Evolutionary conservation across 2,888 invertebrate genomes (phyloP).

Genomic region (Tridacna gigas): DNA sequence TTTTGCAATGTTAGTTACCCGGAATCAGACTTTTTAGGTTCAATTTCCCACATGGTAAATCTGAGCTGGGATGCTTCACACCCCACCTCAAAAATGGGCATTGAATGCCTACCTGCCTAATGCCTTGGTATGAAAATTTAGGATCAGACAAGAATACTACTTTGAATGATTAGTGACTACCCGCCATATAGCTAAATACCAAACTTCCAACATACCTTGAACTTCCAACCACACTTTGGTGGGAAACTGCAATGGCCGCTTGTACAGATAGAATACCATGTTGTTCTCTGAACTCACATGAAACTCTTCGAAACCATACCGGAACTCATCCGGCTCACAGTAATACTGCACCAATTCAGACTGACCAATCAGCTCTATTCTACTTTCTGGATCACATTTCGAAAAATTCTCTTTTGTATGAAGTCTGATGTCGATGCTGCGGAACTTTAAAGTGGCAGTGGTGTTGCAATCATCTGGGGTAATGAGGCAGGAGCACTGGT

Average conservation of each 20-base stretch:
- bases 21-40: too few species aligned
- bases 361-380: constrained; percentile 63
- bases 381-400: constrained; percentile 54
- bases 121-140: too few species aligned
- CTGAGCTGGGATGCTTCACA: too few species aligned
- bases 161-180: too few species aligned
- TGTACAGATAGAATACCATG: constrained; percentile 63
- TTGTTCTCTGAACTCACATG: constrained; percentile 48
- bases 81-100: too few species aligned
- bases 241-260: constrained; percentile 59
- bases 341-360: constrained; percentile 31
- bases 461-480: constrained; percentile 67
- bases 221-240: constrained; percentile 68
- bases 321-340: constrained; percentile 48
- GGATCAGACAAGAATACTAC: too few species aligned
- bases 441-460: constrained; percentile 58
- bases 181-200: neutral
- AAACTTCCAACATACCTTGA: constrained; percentile 48
- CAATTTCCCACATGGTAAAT: too few species aligned
- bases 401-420: constrained; percentile 60
- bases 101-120: too few species aligned
- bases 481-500: constrained; percentile 66
- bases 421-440: constrained; percentile 64
- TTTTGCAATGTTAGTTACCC: too few species aligned
- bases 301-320: constrained; percentile 51